Evolutionary conservation across 2,888 invertebrate genomes (phyloP).

Genomic region (Holacanthella duospinosa): DNA sequence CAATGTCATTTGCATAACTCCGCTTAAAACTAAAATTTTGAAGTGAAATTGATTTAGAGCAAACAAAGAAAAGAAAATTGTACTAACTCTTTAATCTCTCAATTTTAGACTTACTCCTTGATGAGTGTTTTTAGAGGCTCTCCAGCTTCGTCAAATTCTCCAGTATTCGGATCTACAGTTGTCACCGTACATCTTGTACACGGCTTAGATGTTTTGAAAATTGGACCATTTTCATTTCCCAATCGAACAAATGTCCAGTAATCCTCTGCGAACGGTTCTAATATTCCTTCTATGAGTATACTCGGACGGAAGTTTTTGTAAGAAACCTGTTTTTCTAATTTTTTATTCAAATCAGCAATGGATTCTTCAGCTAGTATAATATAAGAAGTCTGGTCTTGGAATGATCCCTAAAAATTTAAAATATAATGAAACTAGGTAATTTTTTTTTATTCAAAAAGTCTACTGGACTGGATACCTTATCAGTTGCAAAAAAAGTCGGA

Average conservation of each 20-base stretch:
- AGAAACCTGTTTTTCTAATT: constrained; percentile 17
- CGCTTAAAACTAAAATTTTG: neutral
- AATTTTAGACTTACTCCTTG: constrained; percentile 13
- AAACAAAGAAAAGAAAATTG: neutral
- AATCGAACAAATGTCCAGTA: constrained; percentile 26
- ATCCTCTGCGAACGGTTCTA: constrained; percentile 31
- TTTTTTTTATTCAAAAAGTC: neutral
- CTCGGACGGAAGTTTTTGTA: constrained; percentile 23
- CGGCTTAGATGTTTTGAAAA: constrained; percentile 26
- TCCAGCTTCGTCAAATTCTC: constrained; percentile 16
- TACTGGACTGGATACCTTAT: too few relatives aligned
- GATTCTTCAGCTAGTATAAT: constrained; percentile 32
- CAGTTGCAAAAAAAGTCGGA: constrained; percentile 22
- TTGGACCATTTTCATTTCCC: constrained; percentile 20
- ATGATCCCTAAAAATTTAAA: constrained; percentile 24
- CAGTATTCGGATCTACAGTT: constrained; percentile 27
- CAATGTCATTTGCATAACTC: neutral
- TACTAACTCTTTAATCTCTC: neutral
- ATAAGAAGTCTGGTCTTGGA: constrained; percentile 34
- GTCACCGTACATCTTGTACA: constrained; percentile 28
- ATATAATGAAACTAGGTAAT: neutral
- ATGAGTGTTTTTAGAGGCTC: constrained; percentile 24
- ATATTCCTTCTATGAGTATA: constrained; percentile 19
- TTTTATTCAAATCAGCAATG: constrained; percentile 20
- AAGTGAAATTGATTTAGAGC: too few relatives aligned